Evolutionary conservation across 2,888 invertebrate genomes (phyloP).

Genomic region (Adelognathus sp.): DNA sequence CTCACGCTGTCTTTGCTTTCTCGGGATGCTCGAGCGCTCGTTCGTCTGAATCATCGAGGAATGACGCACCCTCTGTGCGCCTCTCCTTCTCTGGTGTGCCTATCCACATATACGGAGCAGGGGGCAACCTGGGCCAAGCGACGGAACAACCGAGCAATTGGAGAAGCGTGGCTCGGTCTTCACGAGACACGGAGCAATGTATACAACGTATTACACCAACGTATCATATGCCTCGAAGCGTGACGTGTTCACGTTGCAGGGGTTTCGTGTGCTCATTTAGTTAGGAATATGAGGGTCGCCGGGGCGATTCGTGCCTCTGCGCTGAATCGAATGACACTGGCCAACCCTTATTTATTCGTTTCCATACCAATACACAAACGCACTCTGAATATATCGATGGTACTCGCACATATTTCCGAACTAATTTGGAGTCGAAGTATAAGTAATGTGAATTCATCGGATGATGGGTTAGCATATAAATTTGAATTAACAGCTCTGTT

Average conservation of each 20-base stretch:
- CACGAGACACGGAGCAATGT: conserved; percentile 2
- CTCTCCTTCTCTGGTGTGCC: neutral
- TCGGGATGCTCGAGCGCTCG: neutral
- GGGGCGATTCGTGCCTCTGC: conserved; percentile 24
- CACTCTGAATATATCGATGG: neutral
- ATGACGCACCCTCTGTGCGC: conserved; percentile 48
- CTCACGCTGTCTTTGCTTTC: conserved; percentile 20
- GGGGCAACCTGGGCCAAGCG: conserved; percentile 52
- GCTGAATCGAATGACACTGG: conserved; percentile 38
- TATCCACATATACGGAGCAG: conserved; percentile 23
- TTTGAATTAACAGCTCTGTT: neutral
- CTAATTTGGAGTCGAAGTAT: neutral
- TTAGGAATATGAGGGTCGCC: conserved; percentile 43
- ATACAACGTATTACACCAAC: neutral
- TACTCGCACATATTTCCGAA: neutral
- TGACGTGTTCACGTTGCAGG: conserved; percentile 46
- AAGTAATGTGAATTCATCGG: neutral
- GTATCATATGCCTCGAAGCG: conserved; percentile 32
- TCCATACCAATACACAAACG: neutral
- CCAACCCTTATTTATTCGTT: conserved; percentile 13
- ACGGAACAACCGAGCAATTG: conserved; percentile 44
- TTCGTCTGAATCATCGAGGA: conserved; percentile 50
- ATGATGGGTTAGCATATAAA: neutral
- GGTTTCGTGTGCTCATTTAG: conserved; percentile 53
- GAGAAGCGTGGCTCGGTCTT: conserved; percentile 35